These are phyloP conservation scores for Caenorhabditis briggsae DNA, from an alignment of 1,140 invertebrate species.

Conservation along the genomic window DNA sequence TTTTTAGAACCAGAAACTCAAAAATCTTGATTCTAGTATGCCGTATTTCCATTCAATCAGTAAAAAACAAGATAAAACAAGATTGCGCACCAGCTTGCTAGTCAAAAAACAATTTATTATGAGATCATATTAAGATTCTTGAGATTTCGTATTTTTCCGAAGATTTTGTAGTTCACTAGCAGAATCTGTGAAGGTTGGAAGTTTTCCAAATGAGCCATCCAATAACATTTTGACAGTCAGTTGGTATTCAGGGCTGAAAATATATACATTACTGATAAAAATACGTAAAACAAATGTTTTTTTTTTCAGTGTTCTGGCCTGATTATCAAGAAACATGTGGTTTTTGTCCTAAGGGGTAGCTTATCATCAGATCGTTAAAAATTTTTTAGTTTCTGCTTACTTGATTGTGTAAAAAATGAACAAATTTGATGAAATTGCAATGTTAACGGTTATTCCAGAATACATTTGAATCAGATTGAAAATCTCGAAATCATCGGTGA, in stretches of 20 bases:
- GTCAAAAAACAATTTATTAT: too few relatives aligned
- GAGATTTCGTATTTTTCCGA: background rate
- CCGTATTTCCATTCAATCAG: too few relatives aligned
- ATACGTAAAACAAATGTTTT: slow-evolving; percentile 4
- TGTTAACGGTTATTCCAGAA: slow-evolving; percentile 53
- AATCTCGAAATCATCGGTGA: background rate
- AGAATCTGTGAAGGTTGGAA: slow-evolving; percentile 12
- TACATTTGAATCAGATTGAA: slow-evolving; percentile 48
- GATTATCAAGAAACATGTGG: slow-evolving; percentile 24
- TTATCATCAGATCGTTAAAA: slow-evolving; percentile 9
- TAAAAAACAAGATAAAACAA: too few relatives aligned
- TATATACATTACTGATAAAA: background rate
- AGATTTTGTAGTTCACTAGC: slow-evolving; percentile 31
- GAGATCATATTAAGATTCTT: background rate
- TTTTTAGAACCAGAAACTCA: too few relatives aligned
- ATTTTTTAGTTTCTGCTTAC: background rate
- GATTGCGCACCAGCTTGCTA: too few relatives aligned
- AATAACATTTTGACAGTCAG: slow-evolving; percentile 33
- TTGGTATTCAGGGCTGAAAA: slow-evolving; percentile 49
- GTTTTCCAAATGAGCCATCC: slow-evolving; percentile 3
- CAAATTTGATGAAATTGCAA: slow-evolving; percentile 42
- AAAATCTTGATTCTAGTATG: too few relatives aligned
- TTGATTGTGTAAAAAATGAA: slow-evolving; percentile 51
- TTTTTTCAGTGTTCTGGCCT: slow-evolving; percentile 14
- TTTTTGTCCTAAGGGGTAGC: background rate